Base-by-base conservation (phyloP, 2,888 invertebrate species). In the Blomia tropicalis region DNA sequence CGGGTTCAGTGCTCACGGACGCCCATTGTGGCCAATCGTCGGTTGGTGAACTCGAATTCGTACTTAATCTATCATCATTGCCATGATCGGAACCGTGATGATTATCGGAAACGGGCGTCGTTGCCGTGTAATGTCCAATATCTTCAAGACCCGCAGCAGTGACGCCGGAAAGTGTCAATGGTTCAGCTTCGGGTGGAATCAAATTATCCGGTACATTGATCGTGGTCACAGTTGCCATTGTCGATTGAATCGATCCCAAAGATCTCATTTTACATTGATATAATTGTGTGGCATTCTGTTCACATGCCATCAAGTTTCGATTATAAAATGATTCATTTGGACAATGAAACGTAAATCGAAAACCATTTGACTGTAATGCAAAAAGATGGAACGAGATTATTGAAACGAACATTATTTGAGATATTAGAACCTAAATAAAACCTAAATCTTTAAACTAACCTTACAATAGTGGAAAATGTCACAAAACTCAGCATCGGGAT, bases 401-500 rank as follows among this genome's bases (percentile, higher is more conserved):
- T 58, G n/a, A 58, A 29, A 11, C 22, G n/a, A 25, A 19, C 5
- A 5, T 22, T 11, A 32, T 19, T 2, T 2, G 36, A 27, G n/a
- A n/a, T n/a, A n/a, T n/a, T n/a, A n/a, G n/a, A n/a, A n/a, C n/a
- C n/a, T n/a, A n/a, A n/a, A n/a, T n/a, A n/a, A n/a, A n/a, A n/a
- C n/a, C n/a, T n/a, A n/a, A n/a, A n/a, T n/a, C n/a, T n/a, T n/a
- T n/a, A n/a, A n/a, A 31, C 25, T 56, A 25, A 62, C 58, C 56
- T 69, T 68, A 44, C 69, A 69, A 58, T 69, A 69, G 29, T 69
- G 69, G 59, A 69, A 69, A 29, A 69, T 67, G 64, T 69, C 67
- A 60, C 69, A 69, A 59, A 68, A 69, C 53, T 67, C 65, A 17
- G 60, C 29, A 63, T 69, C 69, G n/a, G 68, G 64, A 32, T 68